Percentiles rank a stretch among this genome's conserved stretches.
phyloP scores from a whole-genome alignment of 2,888 invertebrate species.

The Shargacucullia verbasci region DNA sequence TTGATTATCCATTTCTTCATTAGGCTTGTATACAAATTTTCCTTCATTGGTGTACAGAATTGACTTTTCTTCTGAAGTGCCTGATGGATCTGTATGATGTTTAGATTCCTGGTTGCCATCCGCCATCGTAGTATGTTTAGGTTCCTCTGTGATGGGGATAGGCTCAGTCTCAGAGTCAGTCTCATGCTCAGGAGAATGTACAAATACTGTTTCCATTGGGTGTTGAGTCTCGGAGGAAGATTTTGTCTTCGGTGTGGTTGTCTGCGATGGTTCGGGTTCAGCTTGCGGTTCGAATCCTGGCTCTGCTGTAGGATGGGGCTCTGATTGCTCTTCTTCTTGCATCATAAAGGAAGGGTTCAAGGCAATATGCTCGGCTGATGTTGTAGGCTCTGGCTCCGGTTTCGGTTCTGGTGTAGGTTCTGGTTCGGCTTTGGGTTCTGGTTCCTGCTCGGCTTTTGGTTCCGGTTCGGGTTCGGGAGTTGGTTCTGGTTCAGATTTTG shows the following conservation, averaged over 20 bases:
- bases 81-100: conserved; percentile 30
- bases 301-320: conserved; percentile 15
- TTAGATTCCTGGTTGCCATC: conserved; percentile 50
- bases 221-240: conserved; percentile 19
- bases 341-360: conserved; percentile 36
- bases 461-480: conserved; percentile 70
- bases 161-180: conserved; percentile 65
- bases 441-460: conserved; percentile 71
- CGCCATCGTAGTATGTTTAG: conserved; percentile 22
- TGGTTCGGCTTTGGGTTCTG: conserved; percentile 53
- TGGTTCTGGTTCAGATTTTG: conserved; percentile 56
- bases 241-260: conserved; percentile 7
- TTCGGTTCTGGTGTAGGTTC: conserved; percentile 32
- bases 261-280: conserved; percentile 25
- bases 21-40: conserved; percentile 50
- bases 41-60: conserved; percentile 56
- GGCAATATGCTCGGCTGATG: conserved; percentile 18
- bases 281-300: conserved; percentile 24
- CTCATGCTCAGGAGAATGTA: conserved; percentile 68
- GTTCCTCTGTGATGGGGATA: conserved; percentile 15
- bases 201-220: conserved; percentile 19
- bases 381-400: conserved; percentile 13
- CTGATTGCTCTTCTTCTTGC: conserved; percentile 21
- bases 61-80: conserved; percentile 52
- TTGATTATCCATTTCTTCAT: conserved; percentile 34